These are phyloP conservation scores for Leptodactylus fallax DNA, from an alignment of 2,797 vertebrate species.

Conservation along the genomic window DNA sequence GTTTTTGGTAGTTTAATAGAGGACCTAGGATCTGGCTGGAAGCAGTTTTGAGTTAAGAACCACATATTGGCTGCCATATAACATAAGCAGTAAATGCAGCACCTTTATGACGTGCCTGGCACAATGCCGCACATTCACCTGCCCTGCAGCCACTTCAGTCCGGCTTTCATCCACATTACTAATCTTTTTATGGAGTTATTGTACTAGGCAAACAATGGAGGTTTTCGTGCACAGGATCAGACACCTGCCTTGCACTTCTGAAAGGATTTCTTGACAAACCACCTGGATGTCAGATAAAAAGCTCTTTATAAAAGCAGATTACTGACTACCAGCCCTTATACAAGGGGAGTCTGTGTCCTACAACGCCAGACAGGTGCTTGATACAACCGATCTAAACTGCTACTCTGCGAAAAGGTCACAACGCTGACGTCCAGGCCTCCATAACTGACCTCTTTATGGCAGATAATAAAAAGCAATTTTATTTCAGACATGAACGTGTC, in stretches of 20 bases:
- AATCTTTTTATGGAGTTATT: conserved; percentile 25
- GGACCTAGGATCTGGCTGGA: too few relatives aligned
- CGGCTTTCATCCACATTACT: conserved; percentile 1
- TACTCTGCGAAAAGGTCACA: conserved; percentile 32
- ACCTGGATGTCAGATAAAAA: conserved; percentile 42
- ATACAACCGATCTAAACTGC: conserved; percentile 6
- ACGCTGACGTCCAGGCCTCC: background rate
- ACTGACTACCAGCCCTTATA: conserved; percentile 13
- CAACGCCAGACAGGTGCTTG: conserved; percentile 44
- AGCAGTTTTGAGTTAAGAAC: background rate
- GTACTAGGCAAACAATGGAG: conserved; percentile 36
- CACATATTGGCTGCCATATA: background rate
- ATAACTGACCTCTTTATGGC: background rate
- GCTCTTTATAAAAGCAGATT: conserved; percentile 32
- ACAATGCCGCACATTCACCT: background rate
- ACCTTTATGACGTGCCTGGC: conserved; percentile 2
- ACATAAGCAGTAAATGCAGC: background rate
- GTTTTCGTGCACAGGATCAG: conserved; percentile 37
- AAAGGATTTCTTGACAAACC: conserved; percentile 43
- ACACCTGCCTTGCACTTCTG: conserved; percentile 40
- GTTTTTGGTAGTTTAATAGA: background rate
- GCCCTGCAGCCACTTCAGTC: conserved; percentile 1
- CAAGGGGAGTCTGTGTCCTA: conserved; percentile 13
- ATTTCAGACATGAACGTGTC: background rate
- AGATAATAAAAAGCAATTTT: background rate